Percentiles rank a stretch among this genome's conserved stretches.
phyloP scores from a whole-genome alignment of 2,888 invertebrate species.

The Pheosia tremula region DNA sequence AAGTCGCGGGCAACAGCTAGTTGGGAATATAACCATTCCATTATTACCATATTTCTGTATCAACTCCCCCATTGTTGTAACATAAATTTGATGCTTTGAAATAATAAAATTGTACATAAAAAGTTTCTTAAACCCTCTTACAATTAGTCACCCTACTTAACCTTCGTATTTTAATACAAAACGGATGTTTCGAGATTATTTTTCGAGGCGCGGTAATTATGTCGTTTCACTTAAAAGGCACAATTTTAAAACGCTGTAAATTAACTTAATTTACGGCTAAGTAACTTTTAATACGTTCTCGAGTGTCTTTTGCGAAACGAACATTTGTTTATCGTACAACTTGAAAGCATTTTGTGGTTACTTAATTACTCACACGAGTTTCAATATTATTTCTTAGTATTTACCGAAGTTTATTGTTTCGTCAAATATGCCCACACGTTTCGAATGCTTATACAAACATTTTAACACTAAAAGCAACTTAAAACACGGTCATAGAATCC shows the following conservation, averaged over 20 bases:
- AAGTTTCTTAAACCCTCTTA: slow-evolving; percentile 29
- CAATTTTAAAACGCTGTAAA: slow-evolving; percentile 52
- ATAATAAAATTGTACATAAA: neutral
- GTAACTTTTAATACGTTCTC: slow-evolving; percentile 25
- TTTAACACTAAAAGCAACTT: slow-evolving; percentile 20
- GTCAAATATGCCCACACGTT: slow-evolving; percentile 54
- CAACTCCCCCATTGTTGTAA: no score
- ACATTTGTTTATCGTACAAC: slow-evolving; percentile 37
- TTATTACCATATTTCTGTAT: no score
- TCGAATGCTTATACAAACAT: slow-evolving; percentile 9
- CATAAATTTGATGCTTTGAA: no score
- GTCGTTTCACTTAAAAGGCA: slow-evolving; percentile 54
- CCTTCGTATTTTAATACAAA: slow-evolving; percentile 44
- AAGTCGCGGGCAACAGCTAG: no score
- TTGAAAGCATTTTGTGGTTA: slow-evolving; percentile 45
- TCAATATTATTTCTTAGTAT: slow-evolving; percentile 48
- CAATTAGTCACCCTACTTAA: slow-evolving; percentile 39
- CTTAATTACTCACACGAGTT: slow-evolving; percentile 37
- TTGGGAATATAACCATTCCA: no score
- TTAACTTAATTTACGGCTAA: slow-evolving; percentile 49
- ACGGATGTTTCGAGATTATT: slow-evolving; percentile 58
- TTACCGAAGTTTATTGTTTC: slow-evolving; percentile 56
- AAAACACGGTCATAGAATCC: slow-evolving; percentile 11
- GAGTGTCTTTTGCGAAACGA: slow-evolving; percentile 13
- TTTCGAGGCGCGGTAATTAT: slow-evolving; percentile 52